Conservation (phyloP, 2,797 vertebrate genomes). For the Melopsittacus undulatus region DNA sequence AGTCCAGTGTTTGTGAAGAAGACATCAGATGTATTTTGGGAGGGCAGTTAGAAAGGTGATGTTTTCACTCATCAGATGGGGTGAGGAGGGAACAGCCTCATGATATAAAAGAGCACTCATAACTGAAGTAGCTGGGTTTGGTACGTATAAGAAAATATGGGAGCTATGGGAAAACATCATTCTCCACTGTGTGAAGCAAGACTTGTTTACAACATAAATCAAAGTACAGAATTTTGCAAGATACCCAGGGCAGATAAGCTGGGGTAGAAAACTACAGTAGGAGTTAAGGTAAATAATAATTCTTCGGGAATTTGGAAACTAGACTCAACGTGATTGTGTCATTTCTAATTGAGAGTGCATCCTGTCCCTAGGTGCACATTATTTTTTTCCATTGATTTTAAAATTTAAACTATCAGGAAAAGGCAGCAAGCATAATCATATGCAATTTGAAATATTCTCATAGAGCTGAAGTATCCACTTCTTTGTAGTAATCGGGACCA, state of each 20-base stretch:
- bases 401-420: neutral
- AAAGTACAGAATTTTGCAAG: neutral
- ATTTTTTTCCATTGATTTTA: neutral
- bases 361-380: neutral
- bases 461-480: neutral
- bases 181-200: neutral
- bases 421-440: neutral
- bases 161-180: neutral
- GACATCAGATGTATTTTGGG: neutral
- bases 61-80: neutral
- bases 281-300: neutral
- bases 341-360: neutral
- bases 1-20: neutral
- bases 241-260: neutral
- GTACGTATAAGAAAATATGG: neutral
- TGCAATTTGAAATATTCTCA: neutral
- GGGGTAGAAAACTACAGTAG: neutral
- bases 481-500: neutral
- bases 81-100: neutral
- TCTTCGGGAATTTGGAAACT: neutral
- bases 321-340: fast-evolving
- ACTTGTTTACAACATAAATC: neutral
- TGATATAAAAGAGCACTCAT: neutral
- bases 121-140: neutral
- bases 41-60: neutral